A percentile compares a stretch with the other conserved stretches of the same genome.
phyloP scores from a whole-genome alignment of 2,797 vertebrate genomes.

The Ambastaia sidthimunki region DNA sequence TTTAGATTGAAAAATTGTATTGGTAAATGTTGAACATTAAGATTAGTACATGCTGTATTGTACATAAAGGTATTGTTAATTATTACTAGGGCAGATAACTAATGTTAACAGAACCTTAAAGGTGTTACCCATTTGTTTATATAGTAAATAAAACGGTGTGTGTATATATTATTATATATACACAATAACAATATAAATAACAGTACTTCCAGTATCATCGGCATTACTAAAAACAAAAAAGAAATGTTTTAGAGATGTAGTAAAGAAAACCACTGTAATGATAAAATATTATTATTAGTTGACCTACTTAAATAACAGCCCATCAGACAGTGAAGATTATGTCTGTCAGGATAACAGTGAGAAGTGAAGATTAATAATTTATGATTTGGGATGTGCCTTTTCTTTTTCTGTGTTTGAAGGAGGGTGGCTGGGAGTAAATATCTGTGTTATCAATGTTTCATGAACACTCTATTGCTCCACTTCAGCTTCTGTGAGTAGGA shows the following conservation, averaged over 20 bases:
- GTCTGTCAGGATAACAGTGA: constrained; percentile 52
- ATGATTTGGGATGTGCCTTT: constrained; percentile 61
- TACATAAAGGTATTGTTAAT: no score
- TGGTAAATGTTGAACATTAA: no score
- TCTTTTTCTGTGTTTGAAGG: constrained; percentile 52
- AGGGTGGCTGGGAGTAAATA: constrained; percentile 60
- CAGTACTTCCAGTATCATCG: background rate
- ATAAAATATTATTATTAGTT: constrained; percentile 38
- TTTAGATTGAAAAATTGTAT: no score
- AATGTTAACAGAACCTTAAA: no score
- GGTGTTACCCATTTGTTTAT: no score
- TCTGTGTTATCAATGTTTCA: constrained; percentile 63
- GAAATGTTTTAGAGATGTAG: background rate
- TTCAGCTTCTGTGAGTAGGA: constrained; percentile 44
- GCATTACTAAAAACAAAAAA: constrained; percentile 12
- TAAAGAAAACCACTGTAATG: background rate
- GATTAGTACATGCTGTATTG: no score
- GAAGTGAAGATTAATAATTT: constrained; percentile 61
- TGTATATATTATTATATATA: no score
- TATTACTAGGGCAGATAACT: no score
- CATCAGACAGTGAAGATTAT: constrained; percentile 49
- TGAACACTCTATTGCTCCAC: constrained; percentile 59
- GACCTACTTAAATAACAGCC: constrained; percentile 50
- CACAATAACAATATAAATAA: background rate
- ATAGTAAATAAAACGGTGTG: no score